Evolutionary conservation across 1,140 invertebrate genomes (phyloP), one percentile per base, ranked within the genome.

Genomic region (Mycetomoellerius zeteki): DNA sequence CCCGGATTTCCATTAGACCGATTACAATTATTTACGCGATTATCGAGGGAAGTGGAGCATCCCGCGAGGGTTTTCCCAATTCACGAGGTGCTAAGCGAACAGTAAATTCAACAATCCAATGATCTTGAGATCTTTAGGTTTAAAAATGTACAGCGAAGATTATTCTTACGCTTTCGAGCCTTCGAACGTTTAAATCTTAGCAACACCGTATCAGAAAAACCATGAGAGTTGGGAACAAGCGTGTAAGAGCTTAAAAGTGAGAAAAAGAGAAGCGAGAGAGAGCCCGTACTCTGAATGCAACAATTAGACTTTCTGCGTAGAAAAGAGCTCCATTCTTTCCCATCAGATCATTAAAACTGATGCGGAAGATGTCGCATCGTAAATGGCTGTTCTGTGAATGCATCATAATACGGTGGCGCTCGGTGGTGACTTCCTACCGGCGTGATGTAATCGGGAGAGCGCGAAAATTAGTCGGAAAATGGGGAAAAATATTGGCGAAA

Each of bases 401-500:
- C 19, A 47, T 73, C 14, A 14, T 37, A 69, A 81, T 69, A 21
- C 27, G 47, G 12, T 47, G 33, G n/a, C 30, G 14, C 12, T 37
- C 8, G 56, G 4, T n/a, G 33, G 33, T 21, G 47, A 58, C 52
- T 82, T 82, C 16, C 33, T 58, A 72, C 27, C 37, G 24, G 24
- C 12, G 24, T 72, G 12, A 10, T 3, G 33, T 71, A 81, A 82
- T 27, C 33, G 67, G 30, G 19, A 16, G 56, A 27, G 7, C 27
- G 16, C 30, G 30, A 69, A 81, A 71, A 81, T 80, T 80, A 71
- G 50, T 43, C 76, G 47, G n/a, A 43, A 80, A 78, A 78, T 52
- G 43, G 14, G 27, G 27, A 37, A 37, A 67, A 80, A 47, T 24
- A 43, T 21, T 37, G 58, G 16, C 1, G 24, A 21, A 54, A 21